Evolutionary conservation across 2,797 vertebrate genomes (phyloP).

Genomic region (Eospalax fontanierii): DNA sequence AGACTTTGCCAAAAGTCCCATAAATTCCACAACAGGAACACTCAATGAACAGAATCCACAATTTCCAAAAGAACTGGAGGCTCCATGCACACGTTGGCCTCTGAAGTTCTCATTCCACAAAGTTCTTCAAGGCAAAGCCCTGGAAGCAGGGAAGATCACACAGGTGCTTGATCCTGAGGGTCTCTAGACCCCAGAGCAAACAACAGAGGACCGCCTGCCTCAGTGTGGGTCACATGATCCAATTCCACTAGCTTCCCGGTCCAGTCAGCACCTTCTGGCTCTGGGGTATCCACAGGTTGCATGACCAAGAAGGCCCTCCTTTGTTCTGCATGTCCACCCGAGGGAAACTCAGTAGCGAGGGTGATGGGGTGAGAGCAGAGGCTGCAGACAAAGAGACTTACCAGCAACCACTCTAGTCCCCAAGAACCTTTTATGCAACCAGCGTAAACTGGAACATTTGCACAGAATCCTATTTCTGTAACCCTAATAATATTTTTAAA

Average conservation of each 20-base stretch:
- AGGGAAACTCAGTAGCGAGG: not conserved
- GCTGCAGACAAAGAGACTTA: not conserved
- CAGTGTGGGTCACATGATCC: not conserved
- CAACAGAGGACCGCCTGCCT: not conserved
- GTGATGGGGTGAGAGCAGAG: not conserved
- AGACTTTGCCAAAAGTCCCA: constrained; percentile 61
- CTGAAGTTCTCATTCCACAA: not conserved
- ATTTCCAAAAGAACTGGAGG: constrained; percentile 48
- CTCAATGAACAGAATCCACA: constrained; percentile 47
- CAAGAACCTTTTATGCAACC: constrained; percentile 72
- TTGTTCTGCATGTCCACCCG: constrained; percentile 8
- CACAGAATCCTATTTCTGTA: constrained; percentile 81
- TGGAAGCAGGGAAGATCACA: not conserved
- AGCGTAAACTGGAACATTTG: constrained; percentile 75
- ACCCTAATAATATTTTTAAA: constrained; percentile 85
- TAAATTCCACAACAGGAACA: constrained; percentile 75
- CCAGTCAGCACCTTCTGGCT: not conserved
- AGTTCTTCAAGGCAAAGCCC: not conserved
- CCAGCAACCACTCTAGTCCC: not conserved
- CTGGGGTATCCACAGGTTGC: not conserved
- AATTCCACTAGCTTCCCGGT: not conserved
- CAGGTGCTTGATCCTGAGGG: not conserved
- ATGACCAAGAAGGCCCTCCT: not conserved
- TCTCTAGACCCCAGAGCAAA: not conserved
- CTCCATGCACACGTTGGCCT: not conserved